A percentile compares a stretch with the other conserved stretches of the same genome.
phyloP scores from a whole-genome alignment of 2,113 vertebrate species.

The Cheilinus undulatus region DNA sequence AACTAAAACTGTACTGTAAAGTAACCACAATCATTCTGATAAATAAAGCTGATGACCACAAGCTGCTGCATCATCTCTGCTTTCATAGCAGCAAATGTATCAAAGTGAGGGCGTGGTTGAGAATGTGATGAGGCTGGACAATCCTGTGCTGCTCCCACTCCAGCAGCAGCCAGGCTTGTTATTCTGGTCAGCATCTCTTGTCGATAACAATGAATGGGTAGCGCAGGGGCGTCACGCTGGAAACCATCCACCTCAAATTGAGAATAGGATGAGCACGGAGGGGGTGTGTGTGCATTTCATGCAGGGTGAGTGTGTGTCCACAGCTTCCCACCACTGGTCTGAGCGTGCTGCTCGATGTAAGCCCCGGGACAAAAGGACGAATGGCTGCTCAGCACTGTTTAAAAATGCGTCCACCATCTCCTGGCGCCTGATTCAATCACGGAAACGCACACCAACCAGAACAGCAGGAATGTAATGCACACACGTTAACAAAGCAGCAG shows the following conservation, averaged over 20 bases:
- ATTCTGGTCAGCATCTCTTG: conserved; percentile 86
- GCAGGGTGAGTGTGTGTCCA: conserved; percentile 47
- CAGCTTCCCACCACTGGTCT: conserved; percentile 83
- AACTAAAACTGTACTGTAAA: neutral
- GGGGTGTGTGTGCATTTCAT: conserved; percentile 19
- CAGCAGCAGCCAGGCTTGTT: conserved; percentile 77
- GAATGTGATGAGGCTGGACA: conserved; percentile 88
- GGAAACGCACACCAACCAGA: conserved; percentile 17
- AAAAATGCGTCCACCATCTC: conserved; percentile 68
- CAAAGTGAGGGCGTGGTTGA: conserved; percentile 48
- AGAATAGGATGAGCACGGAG: conserved; percentile 37
- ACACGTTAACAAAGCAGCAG: conserved; percentile 42
- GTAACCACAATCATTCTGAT: neutral
- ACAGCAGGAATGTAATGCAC: conserved; percentile 19
- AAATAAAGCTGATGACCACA: conserved; percentile 1
- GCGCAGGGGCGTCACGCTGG: conserved; percentile 68
- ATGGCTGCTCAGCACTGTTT: conserved; percentile 76
- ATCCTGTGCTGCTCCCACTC: conserved; percentile 61
- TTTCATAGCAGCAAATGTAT: conserved; percentile 51
- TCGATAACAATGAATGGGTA: conserved; percentile 82
- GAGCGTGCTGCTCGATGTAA: conserved; percentile 79
- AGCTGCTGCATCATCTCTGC: conserved; percentile 40
- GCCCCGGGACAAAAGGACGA: conserved; percentile 81
- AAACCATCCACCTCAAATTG: conserved; percentile 69
- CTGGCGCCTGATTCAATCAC: conserved; percentile 54